Evolutionary conservation across 2,888 invertebrate species (phyloP), one percentile per base, ranked within the genome.

Genomic region (Diadromus collaris): DNA sequence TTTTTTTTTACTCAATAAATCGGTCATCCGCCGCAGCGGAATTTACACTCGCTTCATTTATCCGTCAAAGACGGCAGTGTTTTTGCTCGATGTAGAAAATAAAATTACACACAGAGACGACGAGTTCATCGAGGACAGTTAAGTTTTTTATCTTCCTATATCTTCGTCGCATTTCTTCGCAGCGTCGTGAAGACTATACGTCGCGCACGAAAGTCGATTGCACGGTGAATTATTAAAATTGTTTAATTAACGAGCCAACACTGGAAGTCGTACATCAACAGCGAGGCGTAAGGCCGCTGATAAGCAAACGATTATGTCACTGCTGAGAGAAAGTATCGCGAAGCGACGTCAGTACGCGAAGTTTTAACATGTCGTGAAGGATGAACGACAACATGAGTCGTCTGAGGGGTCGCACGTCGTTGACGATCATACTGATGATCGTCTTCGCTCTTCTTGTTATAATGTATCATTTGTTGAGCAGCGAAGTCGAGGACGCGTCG

Each of bases 401-500:
- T 32, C 65, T 90, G 67, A 85, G 87, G 76, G 89, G 87, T 78
- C 83, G 86, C 81, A 85, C 87, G 41, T 85, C 87, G 60, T 80
- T 91, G 70, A 89, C 88, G 81, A 85, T 89, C 61, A 83, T 88
- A 72, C 74, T 87, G 24, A 88, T 86, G 85, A 85, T 89, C 76
- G 78, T 86, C 27, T 87, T 89, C 51, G 83, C 86, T 48, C 77
- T 90, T 21, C 80, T 90, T 29, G 85, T 90, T 10, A 86, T 90
- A 79, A 85, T 89, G 70, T 91, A 91, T 80, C 89, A 89, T 46
- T 86, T 90, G 48, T 80, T 90, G 44, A 88, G 86, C 60, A 87
- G 87, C 69, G 88, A 90, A 74, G 84, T 87, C n/a, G 85, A 86
- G 34, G 84, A 86, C 34, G 81, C 84, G 6, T 77, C 84, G 0